Evolutionary conservation across 2,113 vertebrate species (phyloP), one percentile per base, ranked within the genome.

Genomic region (Podilymbus podiceps): DNA sequence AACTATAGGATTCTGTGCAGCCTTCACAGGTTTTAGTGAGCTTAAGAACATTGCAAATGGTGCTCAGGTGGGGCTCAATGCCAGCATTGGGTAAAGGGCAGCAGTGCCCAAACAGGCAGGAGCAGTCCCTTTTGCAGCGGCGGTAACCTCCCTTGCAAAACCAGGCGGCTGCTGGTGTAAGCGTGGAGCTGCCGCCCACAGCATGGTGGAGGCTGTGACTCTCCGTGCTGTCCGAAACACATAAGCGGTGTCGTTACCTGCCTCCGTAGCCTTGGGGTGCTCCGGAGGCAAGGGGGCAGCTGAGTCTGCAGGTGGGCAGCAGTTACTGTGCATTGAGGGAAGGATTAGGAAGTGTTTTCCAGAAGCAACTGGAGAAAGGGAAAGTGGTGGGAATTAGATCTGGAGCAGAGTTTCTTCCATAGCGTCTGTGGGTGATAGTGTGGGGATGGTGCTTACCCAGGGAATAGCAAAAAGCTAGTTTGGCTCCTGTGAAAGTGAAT

Each of bases 241-340:
- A 0, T 12, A 3, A n/a, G 66, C 2, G 4, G 15, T 7, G 33
- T 38, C 0, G 0, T 28, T 35, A 21, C n/a, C 9, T 46, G 28
- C 14, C 20, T 19, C 2, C 17, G 27, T 23, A 38, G 9, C 40
- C 40, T 28, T 13, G 55, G 25, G 33, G 15, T 33, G 38, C 47
- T 84, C 56, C 31, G 73, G 44, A 47, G 12, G 10, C n/a, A 73
- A n/a, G 78, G 53, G 56, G n/a, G 24, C 42, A 7, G 18, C 40
- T 4, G 27, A 15, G 9, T 1, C 6, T 76, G 92, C 46, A 22
- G 46, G 8, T 40, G 64, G 49, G 67, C 47, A 81, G 74, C 68
- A 31, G 31, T 52, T 85, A 15, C 1, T 69, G 2, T 24, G 20
- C 6, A 1, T 12, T 21, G 15, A 74, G 66, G n/a, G 59, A 30